Percentiles rank a stretch among this genome's conserved stretches.
phyloP scores from a whole-genome alignment of 2,888 invertebrate genomes.

The Aporophyla nigra region DNA sequence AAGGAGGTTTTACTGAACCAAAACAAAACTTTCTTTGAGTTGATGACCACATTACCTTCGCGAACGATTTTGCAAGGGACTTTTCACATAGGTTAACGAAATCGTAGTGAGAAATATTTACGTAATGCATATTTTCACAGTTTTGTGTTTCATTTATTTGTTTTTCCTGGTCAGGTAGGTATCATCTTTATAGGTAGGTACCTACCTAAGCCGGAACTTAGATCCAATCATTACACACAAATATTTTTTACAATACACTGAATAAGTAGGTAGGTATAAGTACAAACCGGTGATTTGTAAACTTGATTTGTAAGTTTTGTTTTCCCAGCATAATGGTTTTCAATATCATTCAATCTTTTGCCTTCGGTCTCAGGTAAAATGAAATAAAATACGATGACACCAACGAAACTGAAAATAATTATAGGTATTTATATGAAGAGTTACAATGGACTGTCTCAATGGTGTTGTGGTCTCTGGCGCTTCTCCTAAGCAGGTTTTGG shows the following conservation, averaged over 20 bases:
- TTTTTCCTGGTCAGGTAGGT: not conserved
- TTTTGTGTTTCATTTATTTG: not conserved
- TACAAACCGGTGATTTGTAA: constrained; percentile 79
- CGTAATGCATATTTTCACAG: not conserved
- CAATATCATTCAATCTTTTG: constrained; percentile 93
- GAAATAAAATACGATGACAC: constrained; percentile 92
- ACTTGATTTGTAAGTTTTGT: constrained; percentile 88
- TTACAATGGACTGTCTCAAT: not conserved
- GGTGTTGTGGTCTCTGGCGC: no score
- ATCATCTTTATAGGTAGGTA: no score
- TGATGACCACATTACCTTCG: not conserved
- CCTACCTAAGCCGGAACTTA: not conserved
- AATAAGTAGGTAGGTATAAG: not conserved
- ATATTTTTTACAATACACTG: not conserved
- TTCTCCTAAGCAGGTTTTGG: no score
- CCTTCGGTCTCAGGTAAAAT: constrained; percentile 96
- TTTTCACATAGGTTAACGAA: not conserved
- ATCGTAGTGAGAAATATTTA: not conserved
- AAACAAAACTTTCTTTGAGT: not conserved
- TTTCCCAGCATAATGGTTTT: constrained; percentile 92
- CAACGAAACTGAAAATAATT: constrained; percentile 88
- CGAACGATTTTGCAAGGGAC: not conserved
- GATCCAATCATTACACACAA: not conserved
- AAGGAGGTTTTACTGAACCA: not conserved
- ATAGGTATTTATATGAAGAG: not conserved